Evolutionary conservation across 2,888 invertebrate genomes (phyloP), one percentile per base, ranked within the genome.

Genomic region (Petrophora chlorosata): DNA sequence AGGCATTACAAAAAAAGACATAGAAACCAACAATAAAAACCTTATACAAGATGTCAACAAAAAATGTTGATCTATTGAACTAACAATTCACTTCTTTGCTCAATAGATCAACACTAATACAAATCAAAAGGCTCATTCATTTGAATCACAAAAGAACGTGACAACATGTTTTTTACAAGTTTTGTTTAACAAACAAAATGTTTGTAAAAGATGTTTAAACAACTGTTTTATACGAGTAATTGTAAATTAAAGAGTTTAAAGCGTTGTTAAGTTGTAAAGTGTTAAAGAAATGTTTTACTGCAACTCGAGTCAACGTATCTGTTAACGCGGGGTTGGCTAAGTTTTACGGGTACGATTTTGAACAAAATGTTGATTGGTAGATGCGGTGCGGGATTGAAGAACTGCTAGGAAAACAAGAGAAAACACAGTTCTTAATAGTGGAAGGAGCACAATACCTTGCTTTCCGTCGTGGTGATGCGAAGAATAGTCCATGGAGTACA

Each of bases 1-100:
- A 8, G 13, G 3, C 8, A 12, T 25, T 1, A 10, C 10, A 25
- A 25, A 25, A 25, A 25, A 10, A 4, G 10, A 8, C 9, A 25
- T 10, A 10, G 10, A 25, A 9, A 25, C 2, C 10, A 5, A 8
- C 7, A 22, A 4, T 3, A 8, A 4, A 25, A 2, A 3, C 9
- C 2, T 35, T 8, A 5, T 19, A 4, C 23, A 35, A 25, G 9
- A 29, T 19, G 13, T 10, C 15, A 13, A 19, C 7, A 46, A 40
- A 48, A 35, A 67, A 28, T 55, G 17, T 59, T 61, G 58, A 61
- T 56, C 30, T 29, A 23, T 57, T 45, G 53, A 44, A 54, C 58
- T 63, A 62, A 64, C 56, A 64, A 35, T 28, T 28, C 32, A 48
- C 28, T 43, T 35, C 26, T 38, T 39, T n/a, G n/a, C n/a, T n/a